Conservation (phyloP, 2,797 vertebrate genomes). For the Falco columbarius region DNA sequence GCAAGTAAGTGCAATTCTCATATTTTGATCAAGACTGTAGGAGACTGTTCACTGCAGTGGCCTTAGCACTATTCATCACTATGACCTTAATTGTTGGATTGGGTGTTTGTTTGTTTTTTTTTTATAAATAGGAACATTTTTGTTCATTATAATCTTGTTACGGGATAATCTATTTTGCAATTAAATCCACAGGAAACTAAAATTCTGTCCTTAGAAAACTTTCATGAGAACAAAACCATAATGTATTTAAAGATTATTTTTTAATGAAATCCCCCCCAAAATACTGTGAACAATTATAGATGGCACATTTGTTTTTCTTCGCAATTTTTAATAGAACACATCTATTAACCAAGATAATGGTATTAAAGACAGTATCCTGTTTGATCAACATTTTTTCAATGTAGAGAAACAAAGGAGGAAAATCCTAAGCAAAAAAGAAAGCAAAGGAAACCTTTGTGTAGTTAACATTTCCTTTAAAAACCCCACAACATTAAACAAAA, state of each 20-base stretch:
- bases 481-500: neutral
- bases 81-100: neutral
- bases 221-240: neutral
- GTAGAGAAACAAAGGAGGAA: neutral
- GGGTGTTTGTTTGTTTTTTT: accelerated
- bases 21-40: neutral
- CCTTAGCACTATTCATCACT: neutral
- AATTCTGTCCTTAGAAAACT: neutral
- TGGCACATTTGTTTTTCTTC: neutral
- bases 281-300: neutral
- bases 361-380: neutral
- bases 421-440: neutral
- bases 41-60: neutral
- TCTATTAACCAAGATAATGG: neutral
- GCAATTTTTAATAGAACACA: neutral
- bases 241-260: neutral
- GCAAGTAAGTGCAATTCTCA: neutral
- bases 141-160: neutral
- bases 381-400: neutral
- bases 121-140: neutral
- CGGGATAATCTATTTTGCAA: neutral
- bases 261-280: neutral
- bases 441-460: neutral
- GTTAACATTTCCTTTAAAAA: neutral
- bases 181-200: accelerated